phyloP scores from a whole-genome alignment of 2,888 invertebrate species.

The Eristalis tenax region DNA sequence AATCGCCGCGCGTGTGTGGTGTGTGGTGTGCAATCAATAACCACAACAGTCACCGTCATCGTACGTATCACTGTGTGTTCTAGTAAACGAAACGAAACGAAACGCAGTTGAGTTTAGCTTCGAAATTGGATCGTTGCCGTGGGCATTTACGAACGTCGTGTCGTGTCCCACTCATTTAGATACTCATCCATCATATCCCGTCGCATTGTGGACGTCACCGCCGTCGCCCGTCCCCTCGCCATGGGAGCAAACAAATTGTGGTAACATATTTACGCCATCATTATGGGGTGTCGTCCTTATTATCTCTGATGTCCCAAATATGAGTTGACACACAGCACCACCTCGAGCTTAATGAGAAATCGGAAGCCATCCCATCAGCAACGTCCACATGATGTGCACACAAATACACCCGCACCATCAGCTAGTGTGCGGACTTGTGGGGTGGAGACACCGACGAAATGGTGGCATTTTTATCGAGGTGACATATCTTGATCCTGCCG shows the following conservation, averaged over 20 bases:
- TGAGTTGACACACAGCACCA: not conserved
- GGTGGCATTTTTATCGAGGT: conserved; percentile 51
- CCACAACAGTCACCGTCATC: not conserved
- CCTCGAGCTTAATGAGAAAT: conserved; percentile 58
- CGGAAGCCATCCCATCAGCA: conserved; percentile 26
- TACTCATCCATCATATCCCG: conserved; percentile 39
- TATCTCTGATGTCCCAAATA: conserved; percentile 66
- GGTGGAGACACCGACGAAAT: not conserved
- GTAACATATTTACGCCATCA: conserved; percentile 67
- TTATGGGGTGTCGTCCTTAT: conserved; percentile 59
- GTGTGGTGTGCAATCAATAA: not conserved
- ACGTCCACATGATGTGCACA: conserved; percentile 8
- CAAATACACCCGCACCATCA: not conserved
- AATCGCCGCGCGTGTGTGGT: no score
- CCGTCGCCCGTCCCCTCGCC: not conserved
- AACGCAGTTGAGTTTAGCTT: conserved; percentile 4
- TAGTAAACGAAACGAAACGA: no score
- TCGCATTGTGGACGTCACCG: conserved; percentile 20
- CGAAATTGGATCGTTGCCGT: conserved; percentile 8
- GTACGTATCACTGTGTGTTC: conserved; percentile 7
- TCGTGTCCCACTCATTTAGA: conserved; percentile 22
- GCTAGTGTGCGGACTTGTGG: not conserved
- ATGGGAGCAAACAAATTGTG: conserved; percentile 46
- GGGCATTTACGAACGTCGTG: not conserved
- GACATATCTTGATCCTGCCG: conserved; percentile 62